Conservation (phyloP, 2,113 vertebrate species). For the Ictidomys tridecemlineatus region DNA sequence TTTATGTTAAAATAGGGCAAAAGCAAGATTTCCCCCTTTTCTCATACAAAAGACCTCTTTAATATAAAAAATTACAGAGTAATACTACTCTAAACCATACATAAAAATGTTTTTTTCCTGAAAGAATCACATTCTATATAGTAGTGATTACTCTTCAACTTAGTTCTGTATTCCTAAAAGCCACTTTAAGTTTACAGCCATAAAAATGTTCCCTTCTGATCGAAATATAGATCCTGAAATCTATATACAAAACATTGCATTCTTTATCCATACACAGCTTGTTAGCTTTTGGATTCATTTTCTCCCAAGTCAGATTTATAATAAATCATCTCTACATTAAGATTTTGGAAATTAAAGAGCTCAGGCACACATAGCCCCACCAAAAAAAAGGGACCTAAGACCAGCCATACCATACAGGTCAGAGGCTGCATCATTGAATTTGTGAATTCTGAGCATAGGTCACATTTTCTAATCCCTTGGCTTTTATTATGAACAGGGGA, state of each 20-base stretch:
- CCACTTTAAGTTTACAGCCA: background rate
- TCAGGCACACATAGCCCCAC: background rate
- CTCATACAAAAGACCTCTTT: background rate
- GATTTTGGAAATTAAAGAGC: background rate
- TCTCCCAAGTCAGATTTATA: background rate
- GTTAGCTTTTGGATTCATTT: background rate
- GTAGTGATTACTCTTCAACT: background rate
- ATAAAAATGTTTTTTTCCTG: background rate
- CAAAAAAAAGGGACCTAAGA: background rate
- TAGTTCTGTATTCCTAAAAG: background rate
- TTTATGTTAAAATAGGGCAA: background rate
- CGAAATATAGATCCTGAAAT: conserved; percentile 11
- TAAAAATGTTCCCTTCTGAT: background rate
- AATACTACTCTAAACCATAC: background rate
- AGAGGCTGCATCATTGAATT: background rate
- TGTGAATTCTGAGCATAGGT: background rate
- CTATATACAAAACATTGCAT: background rate
- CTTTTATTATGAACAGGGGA: background rate
- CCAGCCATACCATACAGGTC: background rate
- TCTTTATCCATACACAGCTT: background rate
- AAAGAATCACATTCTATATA: background rate
- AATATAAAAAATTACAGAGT: background rate
- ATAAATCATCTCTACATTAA: background rate
- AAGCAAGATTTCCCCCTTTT: background rate
- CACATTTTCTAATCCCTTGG: background rate